Evolutionary conservation across 1,140 invertebrate genomes (phyloP).

Genomic region (Drosophila santomea): DNA sequence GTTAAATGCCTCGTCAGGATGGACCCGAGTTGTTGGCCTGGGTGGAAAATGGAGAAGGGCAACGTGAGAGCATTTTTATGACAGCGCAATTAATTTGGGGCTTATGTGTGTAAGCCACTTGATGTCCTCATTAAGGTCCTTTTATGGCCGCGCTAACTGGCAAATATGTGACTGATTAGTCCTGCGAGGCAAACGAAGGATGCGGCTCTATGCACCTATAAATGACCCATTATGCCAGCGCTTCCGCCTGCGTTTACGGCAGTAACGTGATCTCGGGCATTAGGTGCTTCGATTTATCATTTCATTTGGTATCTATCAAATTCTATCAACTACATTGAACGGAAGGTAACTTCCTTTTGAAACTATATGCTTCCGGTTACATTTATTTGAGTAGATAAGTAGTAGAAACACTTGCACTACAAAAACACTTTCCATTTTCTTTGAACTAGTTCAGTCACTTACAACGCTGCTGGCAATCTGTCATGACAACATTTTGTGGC

Average conservation of each 20-base stretch:
- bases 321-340: too few species aligned
- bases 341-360: too few species aligned
- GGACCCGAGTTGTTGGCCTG: slow-evolving; percentile 2
- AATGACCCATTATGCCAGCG: slow-evolving; percentile 23
- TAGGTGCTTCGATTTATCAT: slow-evolving; percentile 31
- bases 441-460: background rate
- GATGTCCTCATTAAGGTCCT: slow-evolving; percentile 75
- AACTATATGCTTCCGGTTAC: too few species aligned
- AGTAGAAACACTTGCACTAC: background rate
- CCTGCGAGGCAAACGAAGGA: slow-evolving; percentile 30
- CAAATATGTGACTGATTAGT: slow-evolving; percentile 79
- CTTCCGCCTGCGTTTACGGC: slow-evolving; percentile 15
- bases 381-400: background rate
- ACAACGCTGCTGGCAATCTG: slow-evolving; percentile 32
- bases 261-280: slow-evolving; percentile 22
- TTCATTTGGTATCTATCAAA: slow-evolving; percentile 8
- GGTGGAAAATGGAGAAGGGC: slow-evolving; percentile 3
- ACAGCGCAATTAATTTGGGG: slow-evolving; percentile 80
- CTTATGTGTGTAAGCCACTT: slow-evolving; percentile 82
- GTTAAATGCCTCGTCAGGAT: slow-evolving; percentile 64
- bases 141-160: slow-evolving; percentile 73
- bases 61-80: slow-evolving; percentile 78
- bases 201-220: slow-evolving; percentile 35
- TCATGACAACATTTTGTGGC: slow-evolving; percentile 45
- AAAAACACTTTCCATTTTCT: background rate